Base-by-base conservation (phyloP, 2,888 invertebrate species). In the Eilema sororculum region DNA sequence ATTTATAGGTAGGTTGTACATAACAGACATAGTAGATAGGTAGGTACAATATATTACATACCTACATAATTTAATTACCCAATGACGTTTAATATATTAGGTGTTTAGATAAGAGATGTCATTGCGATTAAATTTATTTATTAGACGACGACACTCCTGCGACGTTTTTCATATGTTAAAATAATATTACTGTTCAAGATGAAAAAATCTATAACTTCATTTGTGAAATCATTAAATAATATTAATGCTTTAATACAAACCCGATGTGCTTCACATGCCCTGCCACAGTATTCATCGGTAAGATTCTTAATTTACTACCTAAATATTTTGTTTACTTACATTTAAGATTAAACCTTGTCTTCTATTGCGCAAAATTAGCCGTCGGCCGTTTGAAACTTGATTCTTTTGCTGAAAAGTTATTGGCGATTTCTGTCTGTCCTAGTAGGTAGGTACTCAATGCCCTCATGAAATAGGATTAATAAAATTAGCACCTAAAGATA, bases 201-300 rank as follows among this genome's bases (percentile, higher is more conserved):
- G 22, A 67, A 90, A 85, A 91, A 86, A 80, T 86, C 89, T 60
- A n/a, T 88, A 59, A 73, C 78, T 25, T 74, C 85, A 46, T 73
- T 91, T 65, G 67, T 89, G 67, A 86, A 80, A 71, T 77, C 81
- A 75, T 59, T 85, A 41, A 79, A 65, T 69, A 89, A 86, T 74
- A 76, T 69, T 67, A 78, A 81, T 78, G 64, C 86, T 78, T 71
- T 83, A 56, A 78, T 82, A 66, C 89, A 91, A 86, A 75, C 87
- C 52, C 87, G 92, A 84, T 87, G 78, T 82, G 87, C 91, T 30
- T 91, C 93, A 46, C 87, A 91, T 73, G 87, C 78, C 8, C 81
- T 94, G 28, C 94, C 95, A 41, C 92, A 94, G 77, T 81, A 94
- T 66, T 94, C 95, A 68, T 90, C 94, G 82, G 95, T 95, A 86